Conservation (phyloP, 2,888 invertebrate species). For the Drosophila recens region DNA sequence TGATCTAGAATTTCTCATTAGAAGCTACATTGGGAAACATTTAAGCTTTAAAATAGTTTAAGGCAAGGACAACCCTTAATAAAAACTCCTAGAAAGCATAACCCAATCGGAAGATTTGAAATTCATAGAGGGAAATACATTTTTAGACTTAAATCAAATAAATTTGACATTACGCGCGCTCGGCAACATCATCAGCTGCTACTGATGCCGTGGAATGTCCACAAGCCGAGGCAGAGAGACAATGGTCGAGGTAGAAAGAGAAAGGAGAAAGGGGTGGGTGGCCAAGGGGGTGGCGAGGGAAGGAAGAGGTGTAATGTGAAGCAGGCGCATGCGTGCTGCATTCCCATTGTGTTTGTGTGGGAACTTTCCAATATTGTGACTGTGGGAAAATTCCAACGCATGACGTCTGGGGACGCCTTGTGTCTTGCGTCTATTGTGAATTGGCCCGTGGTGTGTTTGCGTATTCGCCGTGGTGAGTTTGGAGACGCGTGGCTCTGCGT, state of each 20-base stretch:
- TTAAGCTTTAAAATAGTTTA: not conserved
- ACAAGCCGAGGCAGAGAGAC: not conserved
- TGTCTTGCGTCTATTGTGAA: constrained; percentile 63
- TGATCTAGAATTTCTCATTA: constrained; percentile 4
- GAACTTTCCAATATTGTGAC: constrained; percentile 53
- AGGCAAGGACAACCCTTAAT: not conserved
- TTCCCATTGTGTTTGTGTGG: constrained; percentile 50
- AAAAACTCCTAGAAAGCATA: not conserved
- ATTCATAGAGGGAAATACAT: constrained; percentile 18
- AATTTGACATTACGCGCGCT: constrained; percentile 67
- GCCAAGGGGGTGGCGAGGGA: not conserved
- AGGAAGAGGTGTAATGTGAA: constrained; percentile 6
- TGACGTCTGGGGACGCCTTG: constrained; percentile 53
- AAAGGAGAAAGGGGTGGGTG: not conserved
- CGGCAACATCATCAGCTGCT: constrained; percentile 68
- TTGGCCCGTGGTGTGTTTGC: constrained; percentile 16
- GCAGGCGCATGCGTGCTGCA: constrained; percentile 60
- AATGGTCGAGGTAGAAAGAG: not conserved
- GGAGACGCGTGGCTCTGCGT: constrained; percentile 47
- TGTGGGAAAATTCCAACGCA: constrained; percentile 66
- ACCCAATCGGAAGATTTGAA: constrained; percentile 10
- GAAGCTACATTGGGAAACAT: not conserved
- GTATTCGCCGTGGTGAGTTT: constrained; percentile 30
- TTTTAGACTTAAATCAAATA: constrained; percentile 48
- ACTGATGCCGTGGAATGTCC: constrained; percentile 35